These are phyloP conservation scores for Slavum lentiscoides DNA, from an alignment of 2,888 invertebrate species.

Conservation along the genomic window DNA sequence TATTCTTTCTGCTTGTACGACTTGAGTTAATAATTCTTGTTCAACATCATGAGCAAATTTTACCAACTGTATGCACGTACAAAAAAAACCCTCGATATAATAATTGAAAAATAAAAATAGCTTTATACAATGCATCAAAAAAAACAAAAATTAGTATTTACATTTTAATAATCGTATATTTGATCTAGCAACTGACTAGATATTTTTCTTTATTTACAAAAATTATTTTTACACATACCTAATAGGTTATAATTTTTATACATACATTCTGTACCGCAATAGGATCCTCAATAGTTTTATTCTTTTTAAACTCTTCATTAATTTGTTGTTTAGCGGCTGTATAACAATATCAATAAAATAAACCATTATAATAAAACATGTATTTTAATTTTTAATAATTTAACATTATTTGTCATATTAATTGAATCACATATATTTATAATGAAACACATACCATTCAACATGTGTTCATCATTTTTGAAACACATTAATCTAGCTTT, in stretches of 20 bases:
- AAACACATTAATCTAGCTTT: conserved; percentile 71
- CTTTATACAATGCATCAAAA: not conserved
- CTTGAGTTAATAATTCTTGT: conserved; percentile 70
- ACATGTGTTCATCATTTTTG: conserved; percentile 68
- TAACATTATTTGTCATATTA: not conserved
- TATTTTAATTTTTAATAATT: not conserved
- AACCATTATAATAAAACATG: not conserved
- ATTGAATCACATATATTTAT: not conserved
- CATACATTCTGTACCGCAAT: conserved; percentile 69
- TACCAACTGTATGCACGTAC: conserved; percentile 64
- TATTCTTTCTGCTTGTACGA: conserved; percentile 71
- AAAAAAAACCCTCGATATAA: not conserved
- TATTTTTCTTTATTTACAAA: too few species aligned
- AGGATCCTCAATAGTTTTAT: conserved; percentile 67
- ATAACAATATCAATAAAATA: conserved; percentile 53
- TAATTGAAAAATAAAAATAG: not conserved
- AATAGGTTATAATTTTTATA: not conserved
- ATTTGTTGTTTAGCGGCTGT: conserved; percentile 71
- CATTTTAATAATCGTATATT: too few species aligned
- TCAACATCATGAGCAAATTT: conserved; percentile 72
- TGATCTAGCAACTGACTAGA: too few species aligned
- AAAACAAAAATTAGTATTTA: too few species aligned
- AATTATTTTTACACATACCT: too few species aligned
- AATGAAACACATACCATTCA: conserved; percentile 60
- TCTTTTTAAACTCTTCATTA: conserved; percentile 74